Base-by-base conservation (phyloP, 2,113 vertebrate genomes). In the Pteruthius melanotis region DNA sequence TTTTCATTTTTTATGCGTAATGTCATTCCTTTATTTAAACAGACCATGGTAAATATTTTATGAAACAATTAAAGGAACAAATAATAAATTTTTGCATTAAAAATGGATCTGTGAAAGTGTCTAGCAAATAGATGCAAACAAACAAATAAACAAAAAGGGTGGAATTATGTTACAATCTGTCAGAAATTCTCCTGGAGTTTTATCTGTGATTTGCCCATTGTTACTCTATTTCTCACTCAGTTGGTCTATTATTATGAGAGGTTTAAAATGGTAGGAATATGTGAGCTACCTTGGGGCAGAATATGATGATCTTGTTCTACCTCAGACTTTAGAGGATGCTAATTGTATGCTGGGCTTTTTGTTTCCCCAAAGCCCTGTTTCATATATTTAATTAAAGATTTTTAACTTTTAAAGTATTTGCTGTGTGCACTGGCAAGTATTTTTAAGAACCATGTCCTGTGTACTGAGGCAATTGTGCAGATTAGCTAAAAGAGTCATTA, bases 1-100 rank as follows among this genome's bases (percentile, higher is more conserved):
- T 97, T 96, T 95, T 93, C 89, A 94, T 95, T 97, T 95, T 94
- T 94, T 97, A 95, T 96, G 94, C 95, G 95, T 95, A 90, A 89
- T 97, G 79, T 93, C 89, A 94, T 94, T 95, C 75, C 33, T 90
- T 95, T 95, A 76, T 95, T 97, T 97, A 95, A 96, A 95, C 86
- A 96, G 77, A 95, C 75, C 40, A 61, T 45, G n/a, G 61, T 96
- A 91, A 97, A 97, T 95, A 95, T 95, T 95, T 96, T 86, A 95
- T 96, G 78, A 94, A 94, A 87, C 87, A 84, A 87, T 95, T 95
- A 95, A 86, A 89, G 74, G 83, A 93, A 88, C 94, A 93, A 96
- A 96, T 97, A 96, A 95, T 92, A 93, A 83, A 82, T 93, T 94
- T 94, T 83, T 92, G 40, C 53, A 75, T 92, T 89, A 80, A 93